Base-by-base conservation (phyloP, 2,888 invertebrate species). In the Antheraea assamensis region DNA sequence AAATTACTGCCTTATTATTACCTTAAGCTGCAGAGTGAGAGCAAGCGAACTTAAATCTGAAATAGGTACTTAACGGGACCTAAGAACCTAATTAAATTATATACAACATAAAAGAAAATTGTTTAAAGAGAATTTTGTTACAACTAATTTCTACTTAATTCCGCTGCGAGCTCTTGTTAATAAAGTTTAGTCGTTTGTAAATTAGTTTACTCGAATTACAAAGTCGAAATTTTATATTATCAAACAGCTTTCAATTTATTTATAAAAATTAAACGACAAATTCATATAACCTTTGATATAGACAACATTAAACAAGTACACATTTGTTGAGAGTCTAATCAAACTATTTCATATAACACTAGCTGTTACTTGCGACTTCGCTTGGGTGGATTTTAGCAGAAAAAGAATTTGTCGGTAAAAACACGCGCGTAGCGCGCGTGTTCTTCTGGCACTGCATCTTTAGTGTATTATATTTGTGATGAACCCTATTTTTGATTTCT, bases 151-250 rank as follows among this genome's bases (percentile, higher is more conserved):
- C 21, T 58, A 70, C 27, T 70, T 58, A 42, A 42, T 55, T 42
- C 58, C 19, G 70, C 58, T 55, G 19, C 70, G 35, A 55, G 47
- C 47, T 30, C 73, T 70, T 47, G 70, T 73, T 70, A 73, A 70
- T 27, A 58, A 73, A 73, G 42, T 70, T 73, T 42, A 73, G 72
- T 70, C 30, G 27, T 58, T 70, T 70, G 52, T 24, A 72, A 70
- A 72, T 72, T 72, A 70, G 72, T 70, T 70, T 70, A 72, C 72
- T 72, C 42, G 70, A 72, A 70, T 72, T 72, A 35, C 68, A 68
- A 68, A 70, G 35, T 70, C 24, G 66, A 31, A 24, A 52, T 68
- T 35, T 64, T 64, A 15, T 64, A 30, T 64, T 68, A 72, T 72
- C 7, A 72, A 72, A 35, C 55, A 66, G 5, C 24, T 31, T 52